Conservation (phyloP, 2,113 vertebrate species). For the Telmatochromis brachygnathus region DNA sequence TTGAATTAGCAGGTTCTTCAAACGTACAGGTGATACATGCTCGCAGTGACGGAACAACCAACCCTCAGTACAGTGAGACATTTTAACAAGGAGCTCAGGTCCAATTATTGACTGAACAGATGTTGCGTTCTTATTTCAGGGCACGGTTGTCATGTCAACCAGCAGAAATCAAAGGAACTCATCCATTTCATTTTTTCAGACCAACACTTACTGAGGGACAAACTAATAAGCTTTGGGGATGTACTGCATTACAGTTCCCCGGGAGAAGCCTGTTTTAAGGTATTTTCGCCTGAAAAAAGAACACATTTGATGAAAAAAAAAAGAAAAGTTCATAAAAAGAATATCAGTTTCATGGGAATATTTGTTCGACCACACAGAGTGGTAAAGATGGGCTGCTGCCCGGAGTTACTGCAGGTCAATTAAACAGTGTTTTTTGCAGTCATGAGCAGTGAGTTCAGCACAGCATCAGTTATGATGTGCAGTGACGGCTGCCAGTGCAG, state of each 20-base stretch:
- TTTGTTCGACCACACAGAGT: neutral
- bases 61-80: neutral
- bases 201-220: neutral
- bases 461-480: conserved; percentile 19
- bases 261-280: neutral
- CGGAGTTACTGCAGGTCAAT: conserved; percentile 45
- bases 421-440: conserved; percentile 27
- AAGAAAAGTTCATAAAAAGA: neutral
- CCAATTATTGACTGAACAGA: conserved; percentile 21
- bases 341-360: neutral
- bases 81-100: conserved; percentile 23
- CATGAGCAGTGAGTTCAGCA: conserved; percentile 7
- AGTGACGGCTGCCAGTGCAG: neutral
- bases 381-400: neutral
- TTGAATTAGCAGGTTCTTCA: neutral
- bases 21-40: neutral
- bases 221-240: conserved; percentile 10
- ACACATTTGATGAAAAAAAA: neutral
- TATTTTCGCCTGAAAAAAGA: neutral
- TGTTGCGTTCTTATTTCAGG: neutral
- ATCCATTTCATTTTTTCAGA: conserved; percentile 1
- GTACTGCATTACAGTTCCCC: neutral
- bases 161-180: neutral
- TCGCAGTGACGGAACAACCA: neutral
- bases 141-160: conserved; percentile 43